These are phyloP conservation scores for Trissolcus brochymenae DNA, from an alignment of 2,888 invertebrate genomes.

Conservation along the genomic window DNA sequence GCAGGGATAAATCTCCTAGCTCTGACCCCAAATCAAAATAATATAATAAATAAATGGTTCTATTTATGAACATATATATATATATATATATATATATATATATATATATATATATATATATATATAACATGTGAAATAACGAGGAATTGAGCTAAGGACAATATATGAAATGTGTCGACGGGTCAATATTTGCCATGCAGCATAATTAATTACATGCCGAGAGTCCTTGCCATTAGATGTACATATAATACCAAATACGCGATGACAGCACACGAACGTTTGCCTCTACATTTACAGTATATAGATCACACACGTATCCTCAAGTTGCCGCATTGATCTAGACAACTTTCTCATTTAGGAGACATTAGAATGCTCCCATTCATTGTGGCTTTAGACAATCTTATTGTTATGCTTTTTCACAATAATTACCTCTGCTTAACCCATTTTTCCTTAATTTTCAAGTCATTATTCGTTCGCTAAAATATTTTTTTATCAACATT, in stretches of 20 bases:
- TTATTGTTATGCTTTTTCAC: slow-evolving; percentile 42
- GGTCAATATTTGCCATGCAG: slow-evolving; percentile 9
- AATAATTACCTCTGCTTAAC: slow-evolving; percentile 48
- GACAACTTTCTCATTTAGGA: slow-evolving; percentile 53
- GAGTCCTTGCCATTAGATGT: slow-evolving; percentile 23
- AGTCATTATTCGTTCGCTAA: not conserved
- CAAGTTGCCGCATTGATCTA: slow-evolving; percentile 44
- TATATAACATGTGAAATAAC: not conserved
- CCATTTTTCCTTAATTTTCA: slow-evolving; percentile 23
- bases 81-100: too few relatives aligned
- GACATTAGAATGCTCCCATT: slow-evolving; percentile 41
- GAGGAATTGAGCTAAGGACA: not conserved
- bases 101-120: too few relatives aligned
- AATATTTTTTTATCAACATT: too few relatives aligned
- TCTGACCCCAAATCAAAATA: slow-evolving; percentile 24
- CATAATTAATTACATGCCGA: slow-evolving; percentile 28
- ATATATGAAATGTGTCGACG: not conserved
- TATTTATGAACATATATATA: not conserved
- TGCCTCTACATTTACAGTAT: not conserved
- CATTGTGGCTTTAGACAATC: too few relatives aligned
- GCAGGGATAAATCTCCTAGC: slow-evolving; percentile 24
- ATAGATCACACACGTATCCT: slow-evolving; percentile 17
- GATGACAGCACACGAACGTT: slow-evolving; percentile 9
- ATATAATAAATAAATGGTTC: too few relatives aligned
- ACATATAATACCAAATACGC: slow-evolving; percentile 33